phyloP scores from a whole-genome alignment of 2,888 invertebrate species.

The Leptodirus hochenwartii region DNA sequence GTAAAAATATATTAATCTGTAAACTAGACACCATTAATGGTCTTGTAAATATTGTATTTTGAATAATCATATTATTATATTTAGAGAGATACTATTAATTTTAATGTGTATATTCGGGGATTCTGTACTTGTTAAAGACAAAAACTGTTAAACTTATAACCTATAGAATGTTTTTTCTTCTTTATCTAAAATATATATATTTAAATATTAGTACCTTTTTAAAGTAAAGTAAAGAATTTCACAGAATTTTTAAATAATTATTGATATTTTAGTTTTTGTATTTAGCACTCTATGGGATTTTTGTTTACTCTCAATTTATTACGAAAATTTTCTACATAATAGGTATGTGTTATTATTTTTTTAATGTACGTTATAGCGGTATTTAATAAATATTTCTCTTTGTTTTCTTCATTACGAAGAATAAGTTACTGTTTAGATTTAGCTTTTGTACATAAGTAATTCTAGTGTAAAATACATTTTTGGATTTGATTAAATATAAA shows the following conservation, averaged over 20 bases:
- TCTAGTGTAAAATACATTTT: constrained; percentile 15
- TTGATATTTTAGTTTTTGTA: constrained; percentile 1
- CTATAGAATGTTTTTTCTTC: constrained; percentile 7
- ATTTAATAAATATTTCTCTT: constrained; percentile 8
- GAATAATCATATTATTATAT: constrained; percentile 9
- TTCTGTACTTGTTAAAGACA: constrained; percentile 7
- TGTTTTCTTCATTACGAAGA: too few relatives aligned
- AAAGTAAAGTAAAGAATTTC: too few relatives aligned
- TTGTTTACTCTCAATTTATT: constrained; percentile 5
- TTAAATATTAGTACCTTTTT: too few relatives aligned
- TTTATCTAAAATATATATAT: constrained; percentile 1
- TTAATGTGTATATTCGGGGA: constrained; percentile 10
- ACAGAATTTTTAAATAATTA: too few relatives aligned
- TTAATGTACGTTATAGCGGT: constrained; percentile 10
- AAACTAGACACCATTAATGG: constrained; percentile 6
- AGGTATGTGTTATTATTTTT: constrained; percentile 9
- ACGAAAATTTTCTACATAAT: not conserved
- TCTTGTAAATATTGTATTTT: constrained; percentile 18
- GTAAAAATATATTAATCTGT: not conserved
- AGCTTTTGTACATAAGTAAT: constrained; percentile 16
- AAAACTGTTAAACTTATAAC: constrained; percentile 5
- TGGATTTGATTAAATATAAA: constrained; percentile 8
- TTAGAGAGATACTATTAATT: constrained; percentile 9
- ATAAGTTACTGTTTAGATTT: too few relatives aligned
- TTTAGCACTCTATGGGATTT: constrained; percentile 2